phyloP scores from a whole-genome alignment of 2,797 vertebrate species.

The Meda fulgida region DNA sequence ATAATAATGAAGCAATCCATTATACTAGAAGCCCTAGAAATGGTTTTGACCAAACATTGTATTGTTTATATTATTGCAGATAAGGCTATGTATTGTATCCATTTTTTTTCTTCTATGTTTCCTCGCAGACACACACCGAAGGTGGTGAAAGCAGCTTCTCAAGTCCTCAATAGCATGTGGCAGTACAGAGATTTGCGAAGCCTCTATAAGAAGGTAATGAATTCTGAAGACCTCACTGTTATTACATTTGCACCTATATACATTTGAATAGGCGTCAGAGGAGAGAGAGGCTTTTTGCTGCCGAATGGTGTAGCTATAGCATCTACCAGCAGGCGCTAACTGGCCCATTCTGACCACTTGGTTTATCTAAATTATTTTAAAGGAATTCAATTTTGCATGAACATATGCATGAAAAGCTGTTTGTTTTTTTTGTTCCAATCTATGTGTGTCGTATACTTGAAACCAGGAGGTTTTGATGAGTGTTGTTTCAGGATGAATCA shows the following conservation, averaged over 20 bases:
- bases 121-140: slow-evolving; percentile 92
- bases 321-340: not conserved
- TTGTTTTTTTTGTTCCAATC: not conserved
- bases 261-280: not conserved
- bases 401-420: not conserved
- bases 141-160: slow-evolving; percentile 98
- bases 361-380: slow-evolving; percentile 2
- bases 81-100: slow-evolving; percentile 15
- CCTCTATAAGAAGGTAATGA: slow-evolving; percentile 98
- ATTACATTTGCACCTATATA: not conserved
- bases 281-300: not conserved
- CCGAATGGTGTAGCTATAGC: not conserved
- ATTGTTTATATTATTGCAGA: slow-evolving; percentile 1
- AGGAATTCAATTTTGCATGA: not conserved
- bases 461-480: not conserved
- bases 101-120: slow-evolving; percentile 47
- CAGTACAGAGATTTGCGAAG: slow-evolving; percentile 98
- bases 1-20: slow-evolving; percentile 3
- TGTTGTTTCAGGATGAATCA: not conserved
- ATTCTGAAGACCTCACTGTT: not conserved
- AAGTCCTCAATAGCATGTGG: slow-evolving; percentile 99
- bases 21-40: slow-evolving; percentile 3
- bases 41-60: slow-evolving; percentile 10
- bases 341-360: not conserved
- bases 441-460: not conserved